Evolutionary conservation across 2,888 invertebrate species (phyloP).

Genomic region (Agonopterix subpropinquella): DNA sequence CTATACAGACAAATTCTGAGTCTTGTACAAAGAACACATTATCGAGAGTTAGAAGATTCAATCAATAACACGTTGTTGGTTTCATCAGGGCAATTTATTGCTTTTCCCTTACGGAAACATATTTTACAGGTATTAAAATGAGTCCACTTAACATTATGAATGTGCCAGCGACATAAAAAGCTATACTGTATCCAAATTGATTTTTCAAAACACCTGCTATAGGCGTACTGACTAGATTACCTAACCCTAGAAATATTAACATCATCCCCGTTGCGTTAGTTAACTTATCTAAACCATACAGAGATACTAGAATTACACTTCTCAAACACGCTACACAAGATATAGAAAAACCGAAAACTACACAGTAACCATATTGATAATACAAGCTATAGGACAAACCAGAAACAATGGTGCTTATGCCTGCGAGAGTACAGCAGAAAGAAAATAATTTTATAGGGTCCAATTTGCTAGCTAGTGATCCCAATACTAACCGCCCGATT

Average conservation of each 20-base stretch:
- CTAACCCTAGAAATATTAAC: conserved; percentile 57
- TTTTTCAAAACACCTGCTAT: conserved; percentile 43
- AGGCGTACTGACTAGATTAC: conserved; percentile 55
- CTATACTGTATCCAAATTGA: conserved; percentile 35
- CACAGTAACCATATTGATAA: conserved; percentile 50
- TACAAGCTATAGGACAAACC: conserved; percentile 40
- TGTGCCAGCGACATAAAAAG: conserved; percentile 49
- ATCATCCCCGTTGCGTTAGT: conserved; percentile 62
- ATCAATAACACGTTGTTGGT: too few species aligned
- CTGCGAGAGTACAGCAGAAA: conserved; percentile 30
- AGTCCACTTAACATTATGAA: conserved; percentile 45
- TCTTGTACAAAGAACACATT: too few species aligned
- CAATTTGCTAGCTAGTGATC: conserved; percentile 41
- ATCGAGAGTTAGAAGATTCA: too few species aligned
- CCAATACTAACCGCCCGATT: conserved; percentile 42
- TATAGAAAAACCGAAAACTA: conserved; percentile 47
- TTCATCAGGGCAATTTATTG: too few species aligned
- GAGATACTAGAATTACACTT: conserved; percentile 48
- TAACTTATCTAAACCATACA: conserved; percentile 59
- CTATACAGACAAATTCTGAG: too few species aligned
- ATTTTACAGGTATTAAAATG: conserved; percentile 33
- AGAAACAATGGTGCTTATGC: conserved; percentile 40
- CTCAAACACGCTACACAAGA: conserved; percentile 43
- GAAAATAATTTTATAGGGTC: conserved; percentile 37
- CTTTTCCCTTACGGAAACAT: background rate